These are phyloP conservation scores for Zaprionus ghesquierei DNA, from an alignment of 1,140 invertebrate genomes.

Conservation along the genomic window DNA sequence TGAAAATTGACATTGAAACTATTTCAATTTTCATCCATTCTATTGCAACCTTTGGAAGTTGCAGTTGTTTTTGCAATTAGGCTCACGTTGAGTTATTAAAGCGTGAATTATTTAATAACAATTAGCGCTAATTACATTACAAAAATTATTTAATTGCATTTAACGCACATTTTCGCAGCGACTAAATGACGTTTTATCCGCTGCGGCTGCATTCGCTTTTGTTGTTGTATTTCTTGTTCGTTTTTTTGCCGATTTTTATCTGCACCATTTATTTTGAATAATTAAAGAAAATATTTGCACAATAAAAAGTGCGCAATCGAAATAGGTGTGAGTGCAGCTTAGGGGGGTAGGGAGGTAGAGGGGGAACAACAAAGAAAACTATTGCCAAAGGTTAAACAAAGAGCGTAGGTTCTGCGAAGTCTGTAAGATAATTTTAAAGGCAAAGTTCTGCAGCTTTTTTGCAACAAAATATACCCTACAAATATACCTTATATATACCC, in stretches of 20 bases:
- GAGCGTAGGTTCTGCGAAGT: no score
- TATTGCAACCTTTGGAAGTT: neutral
- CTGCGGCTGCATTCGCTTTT: neutral
- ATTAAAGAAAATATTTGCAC: conserved; percentile 4
- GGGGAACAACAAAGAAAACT: neutral
- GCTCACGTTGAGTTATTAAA: conserved; percentile 10
- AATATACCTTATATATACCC: no score
- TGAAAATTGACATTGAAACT: conserved; percentile 23
- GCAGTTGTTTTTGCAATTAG: neutral
- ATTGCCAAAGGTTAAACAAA: no score
- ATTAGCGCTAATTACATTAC: conserved; percentile 33
- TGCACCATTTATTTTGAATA: conserved; percentile 1
- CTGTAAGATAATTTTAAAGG: no score
- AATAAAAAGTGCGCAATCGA: conserved; percentile 17
- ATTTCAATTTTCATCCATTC: conserved; percentile 1
- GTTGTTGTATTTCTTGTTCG: neutral
- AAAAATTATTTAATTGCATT: conserved; percentile 18
- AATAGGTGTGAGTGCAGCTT: neutral
- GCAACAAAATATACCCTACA: no score
- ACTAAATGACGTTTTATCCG: neutral
- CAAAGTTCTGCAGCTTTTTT: no score
- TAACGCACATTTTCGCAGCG: conserved; percentile 4
- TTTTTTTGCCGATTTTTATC: neutral
- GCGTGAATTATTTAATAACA: conserved; percentile 37
- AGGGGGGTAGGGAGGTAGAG: neutral